These are phyloP conservation scores for Eurystomus gularis DNA, from an alignment of 2,113 vertebrate species.

Conservation along the genomic window DNA sequence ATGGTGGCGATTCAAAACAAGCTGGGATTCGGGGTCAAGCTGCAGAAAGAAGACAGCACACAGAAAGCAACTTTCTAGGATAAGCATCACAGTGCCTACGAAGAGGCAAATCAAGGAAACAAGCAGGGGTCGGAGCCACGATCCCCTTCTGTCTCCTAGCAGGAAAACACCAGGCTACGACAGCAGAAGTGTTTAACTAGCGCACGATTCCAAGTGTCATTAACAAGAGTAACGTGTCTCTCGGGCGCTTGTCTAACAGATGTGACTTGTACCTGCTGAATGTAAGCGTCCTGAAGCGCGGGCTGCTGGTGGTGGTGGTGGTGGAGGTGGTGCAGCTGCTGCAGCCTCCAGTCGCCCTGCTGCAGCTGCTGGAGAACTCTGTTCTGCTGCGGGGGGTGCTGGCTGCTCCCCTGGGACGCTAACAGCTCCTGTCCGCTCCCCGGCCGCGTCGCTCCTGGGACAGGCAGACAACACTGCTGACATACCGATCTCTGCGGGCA, in stretches of 20 bases:
- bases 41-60: not conserved
- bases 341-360: slow-evolving; percentile 91
- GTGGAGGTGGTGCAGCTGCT: slow-evolving; percentile 84
- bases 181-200: not conserved
- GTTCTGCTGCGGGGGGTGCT: slow-evolving; percentile 82
- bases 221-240: rapidly evolving
- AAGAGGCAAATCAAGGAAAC: not conserved
- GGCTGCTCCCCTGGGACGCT: slow-evolving; percentile 72
- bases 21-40: not conserved
- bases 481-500: not conserved
- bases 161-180: not conserved
- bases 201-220: rapidly evolving
- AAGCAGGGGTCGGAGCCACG: not conserved
- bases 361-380: slow-evolving; percentile 94
- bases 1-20: not conserved
- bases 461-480: not conserved
- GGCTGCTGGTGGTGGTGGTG: slow-evolving; percentile 81
- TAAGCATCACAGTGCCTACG: not conserved
- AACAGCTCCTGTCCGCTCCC: slow-evolving; percentile 72
- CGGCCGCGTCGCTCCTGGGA: slow-evolving; percentile 64
- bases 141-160: no score
- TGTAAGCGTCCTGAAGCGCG: slow-evolving; percentile 77
- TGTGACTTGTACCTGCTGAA: slow-evolving; percentile 79
- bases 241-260: not conserved
- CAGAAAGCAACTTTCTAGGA: not conserved